phyloP scores from a whole-genome alignment of 2,888 invertebrate species.

The Amphimallon solstitiale region DNA sequence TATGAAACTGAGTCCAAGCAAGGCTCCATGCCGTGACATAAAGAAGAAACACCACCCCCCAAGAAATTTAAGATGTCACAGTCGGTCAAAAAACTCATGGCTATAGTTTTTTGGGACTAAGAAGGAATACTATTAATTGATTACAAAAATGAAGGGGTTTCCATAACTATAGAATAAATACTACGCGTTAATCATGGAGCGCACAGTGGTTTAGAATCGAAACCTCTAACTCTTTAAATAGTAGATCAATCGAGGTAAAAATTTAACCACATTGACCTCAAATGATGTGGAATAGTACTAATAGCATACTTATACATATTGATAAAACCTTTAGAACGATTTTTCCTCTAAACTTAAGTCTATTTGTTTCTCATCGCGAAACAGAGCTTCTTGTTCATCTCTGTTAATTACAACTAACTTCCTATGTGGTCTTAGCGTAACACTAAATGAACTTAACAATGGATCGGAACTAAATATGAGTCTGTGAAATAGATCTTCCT shows the following conservation, averaged over 20 bases:
- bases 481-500: not conserved
- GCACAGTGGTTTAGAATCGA: no score
- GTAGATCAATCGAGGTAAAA: not conserved
- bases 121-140: no score
- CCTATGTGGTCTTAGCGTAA: conserved; percentile 1
- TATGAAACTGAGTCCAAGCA: no score
- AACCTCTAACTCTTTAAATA: conserved; percentile 1
- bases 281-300: not conserved
- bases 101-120: no score
- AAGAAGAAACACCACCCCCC: no score
- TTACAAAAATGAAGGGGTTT: no score
- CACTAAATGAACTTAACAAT: conserved; percentile 8
- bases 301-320: not conserved
- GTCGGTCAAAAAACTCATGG: no score
- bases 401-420: conserved; percentile 7
- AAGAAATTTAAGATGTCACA: no score
- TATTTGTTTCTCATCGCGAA: not conserved
- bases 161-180: no score
- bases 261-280: not conserved
- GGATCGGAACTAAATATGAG: not conserved
- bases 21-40: no score
- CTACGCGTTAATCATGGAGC: no score
- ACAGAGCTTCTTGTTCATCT: conserved; percentile 2
- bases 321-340: conserved; percentile 1
- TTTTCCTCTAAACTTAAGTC: conserved; percentile 2